These are phyloP conservation scores for Enteromius viviparus DNA, from an alignment of 2,797 vertebrate species.

Conservation along the genomic window DNA sequence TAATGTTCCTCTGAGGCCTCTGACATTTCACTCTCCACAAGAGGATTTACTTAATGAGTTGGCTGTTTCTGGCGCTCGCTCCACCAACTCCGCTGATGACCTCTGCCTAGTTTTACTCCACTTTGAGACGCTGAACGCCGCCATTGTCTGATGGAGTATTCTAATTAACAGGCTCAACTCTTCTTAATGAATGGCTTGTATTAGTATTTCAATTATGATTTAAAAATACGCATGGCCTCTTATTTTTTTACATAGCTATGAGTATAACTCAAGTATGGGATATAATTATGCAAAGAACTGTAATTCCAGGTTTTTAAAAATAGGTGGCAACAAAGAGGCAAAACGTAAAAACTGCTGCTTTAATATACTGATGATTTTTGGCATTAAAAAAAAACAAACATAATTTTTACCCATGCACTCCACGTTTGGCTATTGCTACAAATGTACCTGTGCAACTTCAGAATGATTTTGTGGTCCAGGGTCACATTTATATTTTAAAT, in stretches of 20 bases:
- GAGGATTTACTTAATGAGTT: constrained; percentile 52
- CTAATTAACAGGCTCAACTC: constrained; percentile 20
- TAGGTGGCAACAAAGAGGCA: no score
- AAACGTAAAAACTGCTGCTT: no score
- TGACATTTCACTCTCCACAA: constrained; percentile 57
- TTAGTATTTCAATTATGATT: not conserved
- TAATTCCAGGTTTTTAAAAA: no score
- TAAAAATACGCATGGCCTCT: not conserved
- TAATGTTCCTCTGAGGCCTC: constrained; percentile 46
- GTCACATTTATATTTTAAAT: not conserved
- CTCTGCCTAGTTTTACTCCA: constrained; percentile 34
- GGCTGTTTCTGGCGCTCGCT: constrained; percentile 38
- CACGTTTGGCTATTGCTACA: no score
- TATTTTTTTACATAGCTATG: no score
- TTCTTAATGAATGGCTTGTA: constrained; percentile 24
- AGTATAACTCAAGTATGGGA: no score
- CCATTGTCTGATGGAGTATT: constrained; percentile 37
- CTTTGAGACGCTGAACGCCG: constrained; percentile 17
- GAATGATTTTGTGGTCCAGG: no score
- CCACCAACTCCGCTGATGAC: constrained; percentile 41
- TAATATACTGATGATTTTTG: no score
- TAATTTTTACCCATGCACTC: no score
- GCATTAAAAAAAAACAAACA: no score
- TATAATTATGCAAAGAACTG: no score
- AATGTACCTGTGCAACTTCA: no score